phyloP scores from a whole-genome alignment of 1,140 invertebrate species.

The Homalodisca vitripennis region DNA sequence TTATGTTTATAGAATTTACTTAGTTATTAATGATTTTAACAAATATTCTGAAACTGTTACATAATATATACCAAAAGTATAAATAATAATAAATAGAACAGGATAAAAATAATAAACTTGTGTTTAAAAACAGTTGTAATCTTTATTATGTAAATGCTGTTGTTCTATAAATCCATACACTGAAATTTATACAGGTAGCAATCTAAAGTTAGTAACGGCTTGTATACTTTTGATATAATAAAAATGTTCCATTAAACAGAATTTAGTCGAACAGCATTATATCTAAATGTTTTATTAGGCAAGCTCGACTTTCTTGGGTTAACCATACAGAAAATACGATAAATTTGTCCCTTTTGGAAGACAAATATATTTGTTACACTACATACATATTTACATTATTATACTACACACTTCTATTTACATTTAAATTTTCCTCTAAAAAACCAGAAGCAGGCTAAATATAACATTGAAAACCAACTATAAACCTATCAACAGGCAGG shows the following conservation, averaged over 20 bases:
- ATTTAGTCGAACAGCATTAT: neutral
- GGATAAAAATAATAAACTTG: no score
- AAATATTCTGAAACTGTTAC: no score
- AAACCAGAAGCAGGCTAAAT: no score
- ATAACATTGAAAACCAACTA: no score
- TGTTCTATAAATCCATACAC: conserved; percentile 12
- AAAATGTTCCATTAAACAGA: neutral
- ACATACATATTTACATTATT: neutral
- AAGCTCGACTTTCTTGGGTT: conserved; percentile 7
- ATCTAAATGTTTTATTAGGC: conserved; percentile 2
- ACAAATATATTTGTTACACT: neutral
- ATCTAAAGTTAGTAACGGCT: conserved; percentile 10
- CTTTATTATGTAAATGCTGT: conserved; percentile 21
- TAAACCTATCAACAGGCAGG: no score
- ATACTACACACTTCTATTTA: conserved; percentile 18
- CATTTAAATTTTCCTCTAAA: conserved; percentile 1
- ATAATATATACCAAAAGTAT: no score
- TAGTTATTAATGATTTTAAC: no score
- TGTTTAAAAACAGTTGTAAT: conserved; percentile 7
- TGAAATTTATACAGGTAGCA: conserved; percentile 13
- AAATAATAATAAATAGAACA: no score
- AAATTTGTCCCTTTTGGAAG: conserved; percentile 14
- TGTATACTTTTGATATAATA: conserved; percentile 15
- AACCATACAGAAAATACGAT: conserved; percentile 2
- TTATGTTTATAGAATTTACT: no score